A percentile compares a stretch with the other conserved stretches of the same genome.
Conservation (phyloP, 2,888 invertebrate genomes). For the Pristionchus maxplancki region DNA sequence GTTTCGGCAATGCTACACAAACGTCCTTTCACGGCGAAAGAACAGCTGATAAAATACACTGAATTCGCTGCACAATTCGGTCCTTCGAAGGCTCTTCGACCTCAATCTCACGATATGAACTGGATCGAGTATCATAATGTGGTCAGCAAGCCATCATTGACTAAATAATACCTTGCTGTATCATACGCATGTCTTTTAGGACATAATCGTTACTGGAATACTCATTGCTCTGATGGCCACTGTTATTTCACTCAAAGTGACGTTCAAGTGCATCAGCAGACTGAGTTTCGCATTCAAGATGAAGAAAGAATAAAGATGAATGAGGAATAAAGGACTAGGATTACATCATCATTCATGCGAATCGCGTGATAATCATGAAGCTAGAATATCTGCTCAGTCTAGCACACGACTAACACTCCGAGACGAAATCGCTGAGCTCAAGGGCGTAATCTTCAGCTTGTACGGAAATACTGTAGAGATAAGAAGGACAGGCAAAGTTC, state of each 20-base stretch:
- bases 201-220: neutral
- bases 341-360: too few species aligned
- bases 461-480: neutral
- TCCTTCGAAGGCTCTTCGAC: constrained; percentile 34
- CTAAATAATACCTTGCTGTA: too few species aligned
- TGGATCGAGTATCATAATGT: constrained; percentile 40
- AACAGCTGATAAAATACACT: constrained; percentile 54
- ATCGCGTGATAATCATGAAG: too few species aligned
- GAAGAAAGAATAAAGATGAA: too few species aligned
- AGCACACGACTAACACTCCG: neutral
- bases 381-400: neutral
- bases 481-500: neutral
- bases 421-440: neutral
- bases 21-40: constrained; percentile 55
- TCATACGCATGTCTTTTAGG: too few species aligned
- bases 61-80: constrained; percentile 57
- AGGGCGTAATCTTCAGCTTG: neutral
- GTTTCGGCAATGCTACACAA: constrained; percentile 39
- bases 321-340: too few species aligned
- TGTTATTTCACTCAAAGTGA: neutral
- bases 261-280: too few species aligned
- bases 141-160: neutral
- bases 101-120: constrained; percentile 41
- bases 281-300: too few species aligned
- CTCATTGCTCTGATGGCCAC: neutral